Conservation (phyloP, 2,888 invertebrate genomes). For the Diloba caeruleocephala region DNA sequence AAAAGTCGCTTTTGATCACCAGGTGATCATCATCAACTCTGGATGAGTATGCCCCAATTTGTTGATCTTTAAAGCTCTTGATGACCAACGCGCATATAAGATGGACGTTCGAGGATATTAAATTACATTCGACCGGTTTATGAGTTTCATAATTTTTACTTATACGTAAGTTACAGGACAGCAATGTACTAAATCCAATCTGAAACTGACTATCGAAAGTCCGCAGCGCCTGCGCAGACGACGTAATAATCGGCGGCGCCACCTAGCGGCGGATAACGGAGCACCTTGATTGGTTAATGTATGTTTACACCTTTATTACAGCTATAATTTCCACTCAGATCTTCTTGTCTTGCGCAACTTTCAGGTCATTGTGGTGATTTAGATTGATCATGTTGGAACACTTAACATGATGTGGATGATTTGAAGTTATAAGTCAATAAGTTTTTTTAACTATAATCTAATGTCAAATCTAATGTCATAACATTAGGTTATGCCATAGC, state of each 20-base stretch:
- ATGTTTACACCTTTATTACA: conserved; percentile 78
- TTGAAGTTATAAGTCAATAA: neutral
- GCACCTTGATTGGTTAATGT: conserved; percentile 80
- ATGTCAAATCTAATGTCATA: too few relatives aligned
- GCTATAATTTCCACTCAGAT: conserved; percentile 40
- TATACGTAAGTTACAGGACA: neutral
- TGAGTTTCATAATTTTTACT: too few relatives aligned
- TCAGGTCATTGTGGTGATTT: conserved; percentile 14
- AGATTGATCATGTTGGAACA: conserved; percentile 10
- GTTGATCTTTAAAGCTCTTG: too few relatives aligned
- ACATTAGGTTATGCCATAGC: too few relatives aligned
- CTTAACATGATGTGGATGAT: neutral
- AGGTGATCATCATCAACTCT: too few relatives aligned
- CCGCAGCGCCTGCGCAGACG: conserved; percentile 69
- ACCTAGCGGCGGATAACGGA: conserved; percentile 75
- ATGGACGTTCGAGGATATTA: too few relatives aligned
- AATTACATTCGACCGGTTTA: too few relatives aligned
- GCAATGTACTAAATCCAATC: conserved; percentile 26
- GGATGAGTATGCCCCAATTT: too few relatives aligned
- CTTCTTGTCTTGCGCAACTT: conserved; percentile 32
- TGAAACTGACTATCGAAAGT: neutral
- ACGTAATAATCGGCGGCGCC: conserved; percentile 77
- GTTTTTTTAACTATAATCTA: too few relatives aligned
- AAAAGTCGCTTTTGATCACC: too few relatives aligned
- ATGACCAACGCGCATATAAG: too few relatives aligned